Evolutionary conservation across 2,797 vertebrate genomes (phyloP).

Genomic region (Gila robusta): DNA sequence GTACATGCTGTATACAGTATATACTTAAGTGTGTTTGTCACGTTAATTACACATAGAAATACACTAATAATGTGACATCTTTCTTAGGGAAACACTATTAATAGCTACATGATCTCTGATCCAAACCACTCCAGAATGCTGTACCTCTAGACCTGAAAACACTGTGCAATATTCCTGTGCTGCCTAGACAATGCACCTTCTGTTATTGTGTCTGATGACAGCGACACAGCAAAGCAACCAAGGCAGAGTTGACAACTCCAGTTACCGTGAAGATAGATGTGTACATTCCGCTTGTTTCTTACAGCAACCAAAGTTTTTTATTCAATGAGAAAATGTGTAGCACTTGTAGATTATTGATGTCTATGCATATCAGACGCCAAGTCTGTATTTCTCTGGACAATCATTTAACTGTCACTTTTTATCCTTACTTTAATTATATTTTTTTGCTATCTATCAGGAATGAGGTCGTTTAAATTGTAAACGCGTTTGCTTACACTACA

Average conservation of each 20-base stretch:
- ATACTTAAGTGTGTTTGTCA: slow-evolving; percentile 26
- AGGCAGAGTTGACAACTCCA: slow-evolving; percentile 11
- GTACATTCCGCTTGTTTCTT: slow-evolving; percentile 32
- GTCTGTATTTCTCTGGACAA: slow-evolving; percentile 46
- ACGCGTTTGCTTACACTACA: slow-evolving; percentile 17
- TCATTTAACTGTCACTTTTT: slow-evolving; percentile 35
- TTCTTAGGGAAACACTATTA: slow-evolving; percentile 48
- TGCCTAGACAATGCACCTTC: slow-evolving; percentile 75
- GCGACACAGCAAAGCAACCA: slow-evolving; percentile 12
- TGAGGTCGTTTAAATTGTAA: background rate
- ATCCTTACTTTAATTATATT: background rate
- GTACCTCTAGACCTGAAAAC: slow-evolving; percentile 68
- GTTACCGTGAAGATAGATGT: slow-evolving; percentile 21
- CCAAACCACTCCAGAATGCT: slow-evolving; percentile 61
- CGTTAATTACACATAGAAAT: slow-evolving; percentile 14
- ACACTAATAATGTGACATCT: background rate
- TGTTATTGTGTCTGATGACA: slow-evolving; percentile 24
- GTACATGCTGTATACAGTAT: slow-evolving; percentile 23
- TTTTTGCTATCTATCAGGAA: slow-evolving; percentile 14
- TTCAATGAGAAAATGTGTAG: slow-evolving; percentile 38
- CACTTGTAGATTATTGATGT: slow-evolving; percentile 36
- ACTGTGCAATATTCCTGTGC: slow-evolving; percentile 55
- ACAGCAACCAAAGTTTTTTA: slow-evolving; percentile 23
- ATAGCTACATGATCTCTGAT: slow-evolving; percentile 42
- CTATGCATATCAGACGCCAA: slow-evolving; percentile 35